Conservation (phyloP, 92 coral and sea anemone genomes). For the Blastomussa wellsi region DNA sequence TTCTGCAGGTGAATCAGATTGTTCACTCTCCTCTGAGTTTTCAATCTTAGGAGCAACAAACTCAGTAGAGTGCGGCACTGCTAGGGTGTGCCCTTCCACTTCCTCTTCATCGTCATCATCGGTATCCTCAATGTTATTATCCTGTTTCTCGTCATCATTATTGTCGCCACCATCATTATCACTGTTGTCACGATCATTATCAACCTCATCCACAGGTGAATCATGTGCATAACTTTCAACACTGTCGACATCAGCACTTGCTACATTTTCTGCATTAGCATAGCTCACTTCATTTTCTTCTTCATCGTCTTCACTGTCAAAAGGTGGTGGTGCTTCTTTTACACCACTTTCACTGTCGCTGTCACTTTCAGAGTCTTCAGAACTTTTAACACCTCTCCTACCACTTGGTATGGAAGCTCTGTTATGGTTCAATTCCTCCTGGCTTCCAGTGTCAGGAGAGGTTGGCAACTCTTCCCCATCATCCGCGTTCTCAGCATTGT, state of each 20-base stretch:
- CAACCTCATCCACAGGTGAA: slow-evolving; percentile 26
- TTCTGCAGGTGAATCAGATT: slow-evolving; percentile 21
- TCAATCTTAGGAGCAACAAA: slow-evolving; percentile 8
- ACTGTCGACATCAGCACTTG: slow-evolving; percentile 1
- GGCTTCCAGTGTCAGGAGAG: slow-evolving; percentile 29
- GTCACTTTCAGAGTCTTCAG: slow-evolving; percentile 16
- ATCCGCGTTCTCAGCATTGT: slow-evolving; percentile 30
- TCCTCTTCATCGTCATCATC: not conserved
- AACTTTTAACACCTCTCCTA: slow-evolving; percentile 6
- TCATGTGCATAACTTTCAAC: slow-evolving; percentile 11
- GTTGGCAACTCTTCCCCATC: slow-evolving; percentile 30
- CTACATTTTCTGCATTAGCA: slow-evolving; percentile 17
- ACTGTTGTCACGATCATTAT: slow-evolving; percentile 22
- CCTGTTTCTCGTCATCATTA: slow-evolving; percentile 9
- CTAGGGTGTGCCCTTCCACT: slow-evolving; percentile 12
- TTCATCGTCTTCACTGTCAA: slow-evolving; percentile 46
- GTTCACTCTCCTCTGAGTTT: slow-evolving; percentile 25
- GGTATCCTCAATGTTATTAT: not conserved
- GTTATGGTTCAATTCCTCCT: slow-evolving; percentile 14
- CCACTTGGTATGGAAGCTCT: not conserved
- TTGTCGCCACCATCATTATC: not conserved
- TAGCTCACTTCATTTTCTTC: slow-evolving; percentile 28
- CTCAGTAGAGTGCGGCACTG: not conserved
- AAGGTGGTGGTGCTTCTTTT: slow-evolving; percentile 58
- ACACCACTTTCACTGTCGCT: slow-evolving; percentile 41